Base-by-base conservation (phyloP, 2,888 invertebrate genomes). In the Drosophila subsilvestris region DNA sequence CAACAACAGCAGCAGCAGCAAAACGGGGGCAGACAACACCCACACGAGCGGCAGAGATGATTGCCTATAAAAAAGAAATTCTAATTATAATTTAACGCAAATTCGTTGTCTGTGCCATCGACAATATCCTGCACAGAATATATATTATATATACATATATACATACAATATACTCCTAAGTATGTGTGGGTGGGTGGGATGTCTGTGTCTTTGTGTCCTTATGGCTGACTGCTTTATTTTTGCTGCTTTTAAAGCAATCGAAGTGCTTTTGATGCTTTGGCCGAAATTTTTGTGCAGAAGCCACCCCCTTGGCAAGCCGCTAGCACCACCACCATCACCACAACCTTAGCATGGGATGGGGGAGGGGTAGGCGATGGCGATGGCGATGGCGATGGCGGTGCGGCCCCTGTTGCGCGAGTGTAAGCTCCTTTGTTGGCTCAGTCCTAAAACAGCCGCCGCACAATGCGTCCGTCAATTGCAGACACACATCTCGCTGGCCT, bases 401-500 rank as follows among this genome's bases (percentile, higher is more conserved):
- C 55, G 65, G 70, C 73, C 89, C 83, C 86, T 83, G 86, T 83
- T 88, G 80, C 76, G 84, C 70, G 68, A 42, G 66, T 58, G 59
- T 69, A 69, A 56, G 61, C 68, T 58, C 75, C 74, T 73, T 87
- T 80, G 84, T 74, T 76, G 78, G 74, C 80, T 74, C 53, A 74
- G 74, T 73, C 75, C 89, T 86, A 74, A 89, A 89, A 89, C 88
- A 85, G 77, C 86, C 58, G 74, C 77, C 78, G 58, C 82, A 91
- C 91, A 91, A 90, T 90, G 86, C 88, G 85, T 78, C 76, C 88
- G 90, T 91, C 91, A 91, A 91, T 90, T 90, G 91, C 91, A 91
- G 91, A 89, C 79, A 69, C 61, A 50, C 63, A 53, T 32, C 68
- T 60, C 63, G 32, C 71, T 76, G 60, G 67, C 71, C 92, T 91